Evolutionary conservation across 2,113 vertebrate genomes (phyloP).

Genomic region (Cyanoderma ruficeps): DNA sequence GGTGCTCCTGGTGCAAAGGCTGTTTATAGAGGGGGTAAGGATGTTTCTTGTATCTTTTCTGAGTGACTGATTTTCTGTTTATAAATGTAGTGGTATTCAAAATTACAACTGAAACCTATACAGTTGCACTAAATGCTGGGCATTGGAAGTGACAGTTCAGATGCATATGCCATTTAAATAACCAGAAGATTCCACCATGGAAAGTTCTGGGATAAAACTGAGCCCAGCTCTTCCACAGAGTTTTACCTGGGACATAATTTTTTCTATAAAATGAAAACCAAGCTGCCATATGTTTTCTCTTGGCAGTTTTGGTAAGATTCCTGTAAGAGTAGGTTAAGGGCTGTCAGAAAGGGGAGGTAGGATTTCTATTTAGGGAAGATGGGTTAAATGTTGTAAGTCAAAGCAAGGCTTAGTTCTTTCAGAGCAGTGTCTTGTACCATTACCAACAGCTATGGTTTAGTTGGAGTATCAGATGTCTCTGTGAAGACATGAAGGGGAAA

Average conservation of each 20-base stretch:
- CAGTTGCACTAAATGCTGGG: not conserved
- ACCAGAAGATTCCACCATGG: not conserved
- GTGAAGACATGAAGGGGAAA: not conserved
- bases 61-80: not conserved
- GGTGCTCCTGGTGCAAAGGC: conserved; percentile 80
- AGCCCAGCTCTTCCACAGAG: not conserved
- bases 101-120: not conserved
- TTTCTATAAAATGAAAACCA: not conserved
- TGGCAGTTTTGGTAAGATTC: not conserved
- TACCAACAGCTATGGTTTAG: not conserved
- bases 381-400: not conserved
- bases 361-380: not conserved
- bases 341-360: not conserved
- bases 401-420: not conserved
- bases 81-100: not conserved
- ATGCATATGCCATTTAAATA: not conserved
- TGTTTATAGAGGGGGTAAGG: conserved; percentile 87
- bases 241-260: not conserved
- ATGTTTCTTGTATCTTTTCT: not conserved
- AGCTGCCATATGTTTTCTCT: not conserved
- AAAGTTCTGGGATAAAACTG: not conserved
- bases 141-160: not conserved
- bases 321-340: not conserved
- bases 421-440: not conserved
- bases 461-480: not conserved